phyloP scores from a whole-genome alignment of 2,113 vertebrate species.

The Octodon degus region DNA sequence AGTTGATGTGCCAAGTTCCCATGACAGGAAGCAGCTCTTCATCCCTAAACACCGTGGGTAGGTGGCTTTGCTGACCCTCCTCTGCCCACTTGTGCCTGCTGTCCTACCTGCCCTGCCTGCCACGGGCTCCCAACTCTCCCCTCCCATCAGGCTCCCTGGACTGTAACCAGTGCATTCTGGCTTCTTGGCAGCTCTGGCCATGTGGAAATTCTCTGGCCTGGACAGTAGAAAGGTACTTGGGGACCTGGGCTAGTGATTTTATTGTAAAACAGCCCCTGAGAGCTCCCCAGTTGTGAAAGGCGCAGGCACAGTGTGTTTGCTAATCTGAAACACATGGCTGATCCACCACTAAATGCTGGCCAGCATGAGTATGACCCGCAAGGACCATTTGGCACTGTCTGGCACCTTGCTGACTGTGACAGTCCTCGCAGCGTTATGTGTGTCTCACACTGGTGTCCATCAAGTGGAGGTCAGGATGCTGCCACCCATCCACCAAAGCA shows the following conservation, averaged over 20 bases:
- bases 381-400: neutral
- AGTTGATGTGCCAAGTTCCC: neutral
- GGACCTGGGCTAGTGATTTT: neutral
- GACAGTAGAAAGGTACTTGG: neutral
- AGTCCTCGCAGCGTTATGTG: rapidly evolving
- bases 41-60: rapidly evolving
- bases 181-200: neutral
- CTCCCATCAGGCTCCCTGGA: rapidly evolving
- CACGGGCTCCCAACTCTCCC: rapidly evolving
- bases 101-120: neutral
- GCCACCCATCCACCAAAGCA: no score
- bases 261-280: neutral
- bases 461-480: neutral
- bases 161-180: rapidly evolving
- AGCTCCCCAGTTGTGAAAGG: neutral
- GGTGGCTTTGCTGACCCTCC: neutral
- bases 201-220: neutral
- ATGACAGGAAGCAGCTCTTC: neutral
- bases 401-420: neutral
- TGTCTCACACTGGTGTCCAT: neutral
- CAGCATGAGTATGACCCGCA: no score
- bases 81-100: rapidly evolving
- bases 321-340: neutral
- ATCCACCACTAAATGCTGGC: rapidly evolving
- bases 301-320: rapidly evolving